phyloP scores from a whole-genome alignment of 2,113 vertebrate genomes.

The Aix galericulata region DNA sequence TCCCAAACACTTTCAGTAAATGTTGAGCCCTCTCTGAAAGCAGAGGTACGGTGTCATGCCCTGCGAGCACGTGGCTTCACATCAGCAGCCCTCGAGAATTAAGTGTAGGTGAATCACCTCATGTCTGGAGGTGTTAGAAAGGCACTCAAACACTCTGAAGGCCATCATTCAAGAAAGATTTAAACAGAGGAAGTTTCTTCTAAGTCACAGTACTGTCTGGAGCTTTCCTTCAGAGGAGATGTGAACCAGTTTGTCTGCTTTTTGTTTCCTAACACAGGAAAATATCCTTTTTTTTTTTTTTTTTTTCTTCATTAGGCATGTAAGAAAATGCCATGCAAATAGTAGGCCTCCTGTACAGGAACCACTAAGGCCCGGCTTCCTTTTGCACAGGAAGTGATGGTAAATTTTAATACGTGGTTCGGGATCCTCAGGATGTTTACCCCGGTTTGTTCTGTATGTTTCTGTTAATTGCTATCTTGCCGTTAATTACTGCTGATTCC shows the following conservation, averaged over 20 bases:
- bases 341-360: neutral
- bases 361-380: neutral
- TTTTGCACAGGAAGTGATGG: neutral
- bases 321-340: neutral
- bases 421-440: constrained; percentile 23
- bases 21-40: neutral
- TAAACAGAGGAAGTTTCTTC: neutral
- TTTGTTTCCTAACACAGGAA: neutral
- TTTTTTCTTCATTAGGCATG: neutral
- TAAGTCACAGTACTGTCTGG: neutral
- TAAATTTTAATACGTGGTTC: neutral
- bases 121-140: neutral
- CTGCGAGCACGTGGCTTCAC: neutral
- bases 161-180: neutral
- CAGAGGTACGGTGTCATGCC: neutral
- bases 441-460: neutral
- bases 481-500: neutral
- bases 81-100: too few species aligned
- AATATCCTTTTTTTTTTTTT: neutral
- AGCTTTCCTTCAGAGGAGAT: neutral
- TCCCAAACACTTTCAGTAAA: neutral
- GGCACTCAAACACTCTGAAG: neutral
- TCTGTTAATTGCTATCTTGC: neutral
- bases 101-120: neutral
- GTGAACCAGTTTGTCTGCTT: neutral